Evolutionary conservation across 2,113 vertebrate species (phyloP).

Genomic region (Plestiodon gilberti): DNA sequence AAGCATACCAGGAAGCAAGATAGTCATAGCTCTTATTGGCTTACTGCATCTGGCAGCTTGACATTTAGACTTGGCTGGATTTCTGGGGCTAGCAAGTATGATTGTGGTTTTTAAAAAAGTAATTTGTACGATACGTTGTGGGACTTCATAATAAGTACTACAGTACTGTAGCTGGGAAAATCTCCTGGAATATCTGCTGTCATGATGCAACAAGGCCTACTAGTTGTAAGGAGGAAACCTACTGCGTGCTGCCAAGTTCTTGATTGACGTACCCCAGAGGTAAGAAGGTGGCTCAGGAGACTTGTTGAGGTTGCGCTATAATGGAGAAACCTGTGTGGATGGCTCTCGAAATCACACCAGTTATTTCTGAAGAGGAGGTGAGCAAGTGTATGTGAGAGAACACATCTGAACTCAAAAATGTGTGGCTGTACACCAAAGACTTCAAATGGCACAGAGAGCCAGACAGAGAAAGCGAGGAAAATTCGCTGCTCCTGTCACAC

Average conservation of each 20-base stretch:
- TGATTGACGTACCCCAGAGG: neutral
- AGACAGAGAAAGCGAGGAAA: slow-evolving; percentile 35
- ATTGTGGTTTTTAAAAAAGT: slow-evolving; percentile 45
- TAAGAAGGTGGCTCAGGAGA: neutral
- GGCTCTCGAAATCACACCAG: slow-evolving; percentile 17
- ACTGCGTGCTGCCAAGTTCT: slow-evolving; percentile 5
- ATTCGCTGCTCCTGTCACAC: neutral
- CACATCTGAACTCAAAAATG: slow-evolving; percentile 63
- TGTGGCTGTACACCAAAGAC: slow-evolving; percentile 73
- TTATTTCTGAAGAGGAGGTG: slow-evolving; percentile 32
- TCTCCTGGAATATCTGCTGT: slow-evolving; percentile 53
- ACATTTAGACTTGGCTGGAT: slow-evolving; percentile 35
- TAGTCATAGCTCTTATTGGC: slow-evolving; percentile 71
- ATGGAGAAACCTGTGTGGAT: slow-evolving; percentile 24
- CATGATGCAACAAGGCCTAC: slow-evolving; percentile 36
- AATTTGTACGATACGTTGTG: slow-evolving; percentile 38
- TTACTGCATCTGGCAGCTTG: slow-evolving; percentile 68
- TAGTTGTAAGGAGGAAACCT: slow-evolving; percentile 48
- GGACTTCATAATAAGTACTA: slow-evolving; percentile 43
- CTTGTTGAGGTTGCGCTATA: slow-evolving; percentile 18
- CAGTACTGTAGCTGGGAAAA: slow-evolving; percentile 21
- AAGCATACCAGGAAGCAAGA: slow-evolving; percentile 65
- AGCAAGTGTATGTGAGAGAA: neutral
- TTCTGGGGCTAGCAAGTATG: slow-evolving; percentile 48
- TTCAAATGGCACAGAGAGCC: slow-evolving; percentile 36